phyloP scores from a whole-genome alignment of 2,888 invertebrate genomes.

The Meloe dianella region DNA sequence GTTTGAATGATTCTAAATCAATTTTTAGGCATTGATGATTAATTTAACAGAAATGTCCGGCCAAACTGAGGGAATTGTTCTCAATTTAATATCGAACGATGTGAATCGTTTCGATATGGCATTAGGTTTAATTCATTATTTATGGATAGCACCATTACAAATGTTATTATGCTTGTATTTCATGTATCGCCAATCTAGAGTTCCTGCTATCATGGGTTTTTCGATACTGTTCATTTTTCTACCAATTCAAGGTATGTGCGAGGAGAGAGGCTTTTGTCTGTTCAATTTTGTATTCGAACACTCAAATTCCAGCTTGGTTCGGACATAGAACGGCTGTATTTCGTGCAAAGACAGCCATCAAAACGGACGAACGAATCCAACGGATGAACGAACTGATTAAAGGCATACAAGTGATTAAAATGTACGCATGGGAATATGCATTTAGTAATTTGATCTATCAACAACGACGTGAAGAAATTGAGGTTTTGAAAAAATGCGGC shows the following conservation, averaged over 20 bases:
- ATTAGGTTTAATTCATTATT: conserved; percentile 71
- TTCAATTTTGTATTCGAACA: background rate
- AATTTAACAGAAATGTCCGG: conserved; percentile 75
- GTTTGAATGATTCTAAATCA: background rate
- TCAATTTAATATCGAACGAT: conserved; percentile 79
- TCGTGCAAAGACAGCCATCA: conserved; percentile 69
- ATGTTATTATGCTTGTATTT: conserved; percentile 66
- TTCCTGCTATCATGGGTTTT: conserved; percentile 61
- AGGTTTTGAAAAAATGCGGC: conserved; percentile 64
- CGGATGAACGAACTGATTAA: conserved; percentile 88
- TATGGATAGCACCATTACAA: conserved; percentile 76
- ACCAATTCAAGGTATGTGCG: conserved; percentile 63
- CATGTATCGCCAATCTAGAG: conserved; percentile 60
- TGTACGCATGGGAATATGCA: conserved; percentile 93
- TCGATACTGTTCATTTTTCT: conserved; percentile 65
- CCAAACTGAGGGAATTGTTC: conserved; percentile 67
- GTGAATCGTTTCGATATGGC: conserved; percentile 75
- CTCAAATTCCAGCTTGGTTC: conserved; percentile 57
- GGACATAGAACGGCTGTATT: conserved; percentile 62
- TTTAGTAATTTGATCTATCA: conserved; percentile 69
- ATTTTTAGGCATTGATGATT: conserved; percentile 70
- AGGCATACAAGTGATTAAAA: conserved; percentile 91
- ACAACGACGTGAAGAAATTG: conserved; percentile 70
- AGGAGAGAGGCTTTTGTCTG: too few species aligned
- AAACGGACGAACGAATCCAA: conserved; percentile 83